Percentiles rank a stretch among this genome's conserved stretches.
These are phyloP conservation scores for Antedon mediterranea DNA, from an alignment of 53 echinoderm and acorn worm species.

Conservation along the genomic window DNA sequence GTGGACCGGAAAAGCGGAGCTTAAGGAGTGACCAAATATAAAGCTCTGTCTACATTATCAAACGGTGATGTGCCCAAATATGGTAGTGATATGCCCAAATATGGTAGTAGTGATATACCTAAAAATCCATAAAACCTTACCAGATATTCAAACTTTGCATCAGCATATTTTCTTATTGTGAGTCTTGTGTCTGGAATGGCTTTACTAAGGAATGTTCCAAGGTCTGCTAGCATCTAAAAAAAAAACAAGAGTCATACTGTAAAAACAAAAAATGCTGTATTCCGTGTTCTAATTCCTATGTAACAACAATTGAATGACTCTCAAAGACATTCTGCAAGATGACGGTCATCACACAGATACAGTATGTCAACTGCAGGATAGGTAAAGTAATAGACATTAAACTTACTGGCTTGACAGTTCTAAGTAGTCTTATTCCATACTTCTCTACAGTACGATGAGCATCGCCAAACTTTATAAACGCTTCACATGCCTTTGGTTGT, in stretches of 20 bases:
- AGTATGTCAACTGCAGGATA: too few species aligned
- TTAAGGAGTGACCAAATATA: too few species aligned
- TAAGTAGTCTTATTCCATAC: conserved; percentile 70
- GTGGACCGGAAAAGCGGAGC: too few species aligned
- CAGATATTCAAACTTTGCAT: conserved; percentile 97
- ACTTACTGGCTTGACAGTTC: conserved; percentile 95
- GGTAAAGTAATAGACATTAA: too few species aligned
- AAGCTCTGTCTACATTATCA: too few species aligned
- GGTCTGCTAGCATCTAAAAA: conserved; percentile 59
- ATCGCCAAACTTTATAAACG: conserved; percentile 91
- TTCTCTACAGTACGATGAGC: conserved; percentile 97
- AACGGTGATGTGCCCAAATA: too few species aligned
- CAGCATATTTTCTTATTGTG: conserved; percentile 95
- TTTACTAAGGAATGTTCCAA: conserved; percentile 92
- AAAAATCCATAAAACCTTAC: too few species aligned
- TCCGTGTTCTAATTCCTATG: not conserved
- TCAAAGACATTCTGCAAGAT: too few species aligned
- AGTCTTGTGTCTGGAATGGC: conserved; percentile 96
- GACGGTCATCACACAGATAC: too few species aligned
- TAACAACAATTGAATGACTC: too few species aligned
- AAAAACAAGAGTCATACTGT: not conserved
- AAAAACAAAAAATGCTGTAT: not conserved
- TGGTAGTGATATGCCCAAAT: too few species aligned
- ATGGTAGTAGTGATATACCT: too few species aligned
- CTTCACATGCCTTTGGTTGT: conserved; percentile 96